These are phyloP conservation scores for Dallia pectoralis DNA, from an alignment of 2,797 vertebrate genomes.

Conservation along the genomic window DNA sequence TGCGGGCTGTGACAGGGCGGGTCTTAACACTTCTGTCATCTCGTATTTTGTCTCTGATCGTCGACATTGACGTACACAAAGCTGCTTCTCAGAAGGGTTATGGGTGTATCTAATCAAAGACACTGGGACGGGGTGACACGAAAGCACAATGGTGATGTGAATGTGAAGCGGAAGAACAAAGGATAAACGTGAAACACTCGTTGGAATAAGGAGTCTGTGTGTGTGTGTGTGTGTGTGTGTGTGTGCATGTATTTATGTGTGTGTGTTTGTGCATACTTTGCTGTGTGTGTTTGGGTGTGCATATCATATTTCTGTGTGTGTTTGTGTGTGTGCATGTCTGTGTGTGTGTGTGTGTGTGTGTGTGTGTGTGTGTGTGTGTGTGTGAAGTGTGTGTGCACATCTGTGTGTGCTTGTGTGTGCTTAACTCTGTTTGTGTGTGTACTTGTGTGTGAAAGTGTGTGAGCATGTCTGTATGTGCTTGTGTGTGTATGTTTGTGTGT, in stretches of 20 bases:
- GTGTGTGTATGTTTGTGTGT: slow-evolving; percentile 33
- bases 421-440: slow-evolving; percentile 9
- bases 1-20: slow-evolving; percentile 26
- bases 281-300: too few species aligned
- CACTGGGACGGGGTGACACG: slow-evolving; percentile 45
- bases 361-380: too few species aligned
- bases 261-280: slow-evolving; percentile 19
- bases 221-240: slow-evolving; percentile 2
- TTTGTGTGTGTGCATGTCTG: slow-evolving; percentile 8
- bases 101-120: slow-evolving; percentile 43
- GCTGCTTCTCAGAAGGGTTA: slow-evolving; percentile 26
- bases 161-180: slow-evolving; percentile 18
- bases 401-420: slow-evolving; percentile 21
- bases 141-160: background rate
- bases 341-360: slow-evolving; percentile 19
- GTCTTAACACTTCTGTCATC: slow-evolving; percentile 28
- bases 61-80: slow-evolving; percentile 17
- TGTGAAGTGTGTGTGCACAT: too few species aligned
- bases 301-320: slow-evolving; percentile 31
- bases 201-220: slow-evolving; percentile 24
- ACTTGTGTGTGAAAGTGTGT: slow-evolving; percentile 19
- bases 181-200: background rate
- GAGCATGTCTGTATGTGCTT: too few species aligned
- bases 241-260: background rate
- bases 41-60: slow-evolving; percentile 10